Evolutionary conservation across 2,113 vertebrate species (phyloP), one percentile per base, ranked within the genome.

Genomic region (Hydrochoerus hydrochaeris): DNA sequence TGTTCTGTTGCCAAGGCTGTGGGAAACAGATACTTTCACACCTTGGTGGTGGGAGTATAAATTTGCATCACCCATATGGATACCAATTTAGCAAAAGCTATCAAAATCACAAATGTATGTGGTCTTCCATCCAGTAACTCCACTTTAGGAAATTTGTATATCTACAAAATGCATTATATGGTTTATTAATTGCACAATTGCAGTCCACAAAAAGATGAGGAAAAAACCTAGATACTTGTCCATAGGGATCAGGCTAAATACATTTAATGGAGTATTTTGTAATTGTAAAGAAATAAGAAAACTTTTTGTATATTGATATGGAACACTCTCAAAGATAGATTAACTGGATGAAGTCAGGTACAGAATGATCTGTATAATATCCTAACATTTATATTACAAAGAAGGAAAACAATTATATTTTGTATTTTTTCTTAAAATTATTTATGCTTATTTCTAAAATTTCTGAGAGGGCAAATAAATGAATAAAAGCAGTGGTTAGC

Each of bases 21-120:
- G 54, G 80, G 65, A 88, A 91, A 46, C 41, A 94, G 92, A 58
- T 58, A 54, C 63, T 73, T 38, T 75, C 7, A 22, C 77, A 84
- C 92, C 85, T 63, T 90, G 35, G 81, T 92, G 75, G 90, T 82
- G 90, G 95, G 94, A 90, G 65, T 82, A 83, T 73, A 85, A 90
- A 88, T 94, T n/a, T 91, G 77, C 92, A 88, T 52, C 11, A 35
- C 11, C 92, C 95, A 97, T 85, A 97, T 88, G 95, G 96, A 92
- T 24, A 60, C 41, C 73, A 95, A 85, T 88, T 96, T 94, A 94
- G 92, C 88, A 95, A 95, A 19, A 67, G 87, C 94, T 82, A 94
- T 91, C 94, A 92, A 58, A 92, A 94, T 93, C 88, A 88, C 87
- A 93, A 93, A 93, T 78, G 63, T 5, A 44, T 88, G 69, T 78